Evolutionary conservation across 2,797 vertebrate genomes (phyloP).

Genomic region (Ambastaia sidthimunki): DNA sequence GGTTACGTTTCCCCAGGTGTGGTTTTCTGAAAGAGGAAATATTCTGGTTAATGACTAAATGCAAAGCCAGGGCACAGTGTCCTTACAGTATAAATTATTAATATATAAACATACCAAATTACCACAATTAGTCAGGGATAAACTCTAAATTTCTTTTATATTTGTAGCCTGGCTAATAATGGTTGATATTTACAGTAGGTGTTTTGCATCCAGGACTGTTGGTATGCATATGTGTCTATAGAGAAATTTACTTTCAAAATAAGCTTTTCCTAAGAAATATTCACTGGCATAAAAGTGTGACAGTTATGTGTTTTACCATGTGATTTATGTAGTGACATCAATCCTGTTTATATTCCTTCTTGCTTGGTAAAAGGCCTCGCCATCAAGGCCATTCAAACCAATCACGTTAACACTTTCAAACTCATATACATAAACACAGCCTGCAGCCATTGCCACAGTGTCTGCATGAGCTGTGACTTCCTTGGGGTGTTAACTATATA

Average conservation of each 20-base stretch:
- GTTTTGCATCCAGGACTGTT: no score
- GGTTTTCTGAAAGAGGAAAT: constrained; percentile 61
- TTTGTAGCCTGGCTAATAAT: no score
- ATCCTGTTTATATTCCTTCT: not conserved
- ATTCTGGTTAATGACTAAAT: no score
- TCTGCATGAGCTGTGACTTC: constrained; percentile 16
- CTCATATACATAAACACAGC: constrained; percentile 1
- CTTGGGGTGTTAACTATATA: constrained; percentile 32
- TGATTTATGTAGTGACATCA: not conserved
- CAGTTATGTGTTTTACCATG: no score
- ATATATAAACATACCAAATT: not conserved
- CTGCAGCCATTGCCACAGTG: constrained; percentile 9
- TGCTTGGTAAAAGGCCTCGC: not conserved
- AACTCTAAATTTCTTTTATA: not conserved
- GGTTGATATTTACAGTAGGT: no score
- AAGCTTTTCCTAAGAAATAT: no score
- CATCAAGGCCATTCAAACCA: constrained; percentile 6
- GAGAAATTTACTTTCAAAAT: no score
- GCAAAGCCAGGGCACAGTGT: not conserved
- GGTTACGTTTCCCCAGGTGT: constrained; percentile 68
- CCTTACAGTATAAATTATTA: not conserved
- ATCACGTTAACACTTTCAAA: constrained; percentile 29
- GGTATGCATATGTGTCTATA: no score
- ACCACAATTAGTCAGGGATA: not conserved
- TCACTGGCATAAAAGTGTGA: no score